Percentiles rank a stretch among this genome's conserved stretches.
These are phyloP conservation scores for Eupithecia subfuscata DNA, from an alignment of 2,888 invertebrate genomes.

Conservation along the genomic window DNA sequence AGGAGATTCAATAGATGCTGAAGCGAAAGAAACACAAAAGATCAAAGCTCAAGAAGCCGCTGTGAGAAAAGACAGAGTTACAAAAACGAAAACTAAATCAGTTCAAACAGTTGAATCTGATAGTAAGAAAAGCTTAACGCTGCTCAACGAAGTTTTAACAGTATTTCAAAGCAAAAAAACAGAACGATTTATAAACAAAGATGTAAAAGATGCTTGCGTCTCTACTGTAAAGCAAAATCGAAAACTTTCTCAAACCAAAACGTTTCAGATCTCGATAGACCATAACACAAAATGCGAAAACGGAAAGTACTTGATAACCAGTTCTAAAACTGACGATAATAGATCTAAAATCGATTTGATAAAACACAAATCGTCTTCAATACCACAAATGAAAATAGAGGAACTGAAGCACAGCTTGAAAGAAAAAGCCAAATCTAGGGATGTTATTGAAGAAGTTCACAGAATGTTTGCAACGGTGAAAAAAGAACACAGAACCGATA, in stretches of 20 bases:
- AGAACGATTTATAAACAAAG: constrained; percentile 50
- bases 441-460: constrained; percentile 73
- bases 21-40: constrained; percentile 25
- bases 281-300: constrained; percentile 45
- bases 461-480: constrained; percentile 74
- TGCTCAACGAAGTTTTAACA: constrained; percentile 73
- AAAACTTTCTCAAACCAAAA: constrained; percentile 54
- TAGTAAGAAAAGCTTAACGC: constrained; percentile 54
- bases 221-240: constrained; percentile 54
- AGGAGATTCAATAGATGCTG: not conserved
- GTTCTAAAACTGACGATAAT: constrained; percentile 56
- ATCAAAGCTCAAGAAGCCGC: not conserved
- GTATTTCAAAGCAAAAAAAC: constrained; percentile 70
- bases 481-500: constrained; percentile 39
- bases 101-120: constrained; percentile 64
- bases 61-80: not conserved
- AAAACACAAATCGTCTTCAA: constrained; percentile 73
- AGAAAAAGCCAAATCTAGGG: constrained; percentile 68
- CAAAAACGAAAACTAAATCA: constrained; percentile 22
- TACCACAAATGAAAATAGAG: constrained; percentile 78
- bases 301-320: constrained; percentile 59
- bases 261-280: constrained; percentile 63
- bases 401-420: constrained; percentile 68
- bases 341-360: constrained; percentile 55
- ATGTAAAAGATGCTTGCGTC: constrained; percentile 63